Conservation (phyloP, 2,113 vertebrate genomes). For the Entelurus aequoreus region DNA sequence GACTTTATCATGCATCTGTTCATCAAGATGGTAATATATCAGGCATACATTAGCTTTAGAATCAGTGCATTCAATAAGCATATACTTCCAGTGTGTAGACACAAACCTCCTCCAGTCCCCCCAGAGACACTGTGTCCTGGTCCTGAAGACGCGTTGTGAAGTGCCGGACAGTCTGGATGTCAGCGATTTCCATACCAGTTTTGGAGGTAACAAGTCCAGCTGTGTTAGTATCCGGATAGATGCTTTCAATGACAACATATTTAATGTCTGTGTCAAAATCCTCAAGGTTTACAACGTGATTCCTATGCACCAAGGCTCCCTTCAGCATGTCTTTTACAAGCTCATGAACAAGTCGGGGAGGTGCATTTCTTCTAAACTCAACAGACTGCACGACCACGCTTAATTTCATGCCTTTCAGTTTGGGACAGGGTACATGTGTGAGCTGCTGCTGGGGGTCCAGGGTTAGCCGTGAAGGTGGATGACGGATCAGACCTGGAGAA, state of each 20-base stretch:
- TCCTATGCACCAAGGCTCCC: constrained; percentile 67
- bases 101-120: constrained; percentile 73
- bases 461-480: constrained; percentile 4
- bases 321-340: constrained; percentile 75
- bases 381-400: constrained; percentile 64
- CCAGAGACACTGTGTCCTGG: constrained; percentile 36
- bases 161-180: constrained; percentile 56
- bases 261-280: constrained; percentile 63
- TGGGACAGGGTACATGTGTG: constrained; percentile 33
- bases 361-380: constrained; percentile 46
- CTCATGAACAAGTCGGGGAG: constrained; percentile 64
- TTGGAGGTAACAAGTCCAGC: constrained; percentile 76
- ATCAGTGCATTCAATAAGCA: too few relatives aligned
- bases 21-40: too few relatives aligned
- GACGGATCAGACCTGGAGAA: constrained; percentile 39
- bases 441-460: constrained; percentile 49
- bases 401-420: constrained; percentile 46
- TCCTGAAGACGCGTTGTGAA: constrained; percentile 42
- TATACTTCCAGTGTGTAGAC: not conserved
- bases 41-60: too few relatives aligned
- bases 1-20: too few relatives aligned
- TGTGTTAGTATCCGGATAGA: constrained; percentile 41
- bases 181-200: constrained; percentile 70
- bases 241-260: constrained; percentile 70
- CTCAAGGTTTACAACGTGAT: constrained; percentile 64